Evolutionary conservation across 2,113 vertebrate genomes (phyloP).

Genomic region (Nesogale talazaci): DNA sequence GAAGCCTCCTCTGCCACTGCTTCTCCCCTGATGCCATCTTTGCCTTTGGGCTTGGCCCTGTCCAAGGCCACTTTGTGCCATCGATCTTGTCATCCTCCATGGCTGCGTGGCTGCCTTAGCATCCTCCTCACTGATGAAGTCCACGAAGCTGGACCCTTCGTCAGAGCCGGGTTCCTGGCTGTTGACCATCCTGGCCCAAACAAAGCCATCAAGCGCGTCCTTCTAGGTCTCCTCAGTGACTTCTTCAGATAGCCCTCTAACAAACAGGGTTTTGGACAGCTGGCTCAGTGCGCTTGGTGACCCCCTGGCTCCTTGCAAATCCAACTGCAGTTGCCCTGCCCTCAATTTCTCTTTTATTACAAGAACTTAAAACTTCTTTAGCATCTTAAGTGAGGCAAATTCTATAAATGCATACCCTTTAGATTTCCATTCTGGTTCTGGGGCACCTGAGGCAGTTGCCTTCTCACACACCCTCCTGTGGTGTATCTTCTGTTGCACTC

Average conservation of each 20-base stretch:
- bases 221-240: constrained; percentile 94
- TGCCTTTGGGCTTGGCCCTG: no score
- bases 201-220: constrained; percentile 93
- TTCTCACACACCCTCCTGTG: constrained; percentile 96
- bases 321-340: constrained; percentile 93
- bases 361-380: constrained; percentile 93
- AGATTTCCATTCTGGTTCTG: constrained; percentile 93
- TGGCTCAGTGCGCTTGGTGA: constrained; percentile 80
- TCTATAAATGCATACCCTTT: constrained; percentile 97
- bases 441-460: constrained; percentile 91
- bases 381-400: constrained; percentile 92
- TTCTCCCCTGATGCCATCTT: constrained; percentile 81
- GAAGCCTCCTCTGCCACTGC: constrained; percentile 74
- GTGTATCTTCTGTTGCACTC: constrained; percentile 91
- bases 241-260: constrained; percentile 96
- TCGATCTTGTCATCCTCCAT: no score
- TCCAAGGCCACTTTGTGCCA: no score
- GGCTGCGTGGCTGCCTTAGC: no score
- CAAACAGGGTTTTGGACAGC: constrained; percentile 95
- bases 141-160: constrained; percentile 91
- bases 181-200: constrained; percentile 94
- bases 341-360: constrained; percentile 95
- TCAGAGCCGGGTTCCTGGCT: constrained; percentile 96
- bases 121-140: no score
- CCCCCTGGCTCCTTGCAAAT: constrained; percentile 88